Percentiles rank a stretch among this genome's conserved stretches.
phyloP scores from a whole-genome alignment of 1,140 invertebrate species.

The Brachionus rubens region DNA sequence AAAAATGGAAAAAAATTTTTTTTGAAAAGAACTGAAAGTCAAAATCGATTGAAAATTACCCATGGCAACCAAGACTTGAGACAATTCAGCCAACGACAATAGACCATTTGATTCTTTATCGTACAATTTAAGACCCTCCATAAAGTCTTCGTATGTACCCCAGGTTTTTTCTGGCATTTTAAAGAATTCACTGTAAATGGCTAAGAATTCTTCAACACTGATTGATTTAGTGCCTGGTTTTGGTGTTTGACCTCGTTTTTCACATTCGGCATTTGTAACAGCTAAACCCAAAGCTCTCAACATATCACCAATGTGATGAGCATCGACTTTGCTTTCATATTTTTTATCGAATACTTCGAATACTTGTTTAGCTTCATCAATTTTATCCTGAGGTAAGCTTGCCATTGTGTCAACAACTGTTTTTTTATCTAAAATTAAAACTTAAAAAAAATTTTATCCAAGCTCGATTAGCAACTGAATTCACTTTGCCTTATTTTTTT shows the following conservation, averaged over 20 bases:
- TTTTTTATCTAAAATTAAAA: neutral
- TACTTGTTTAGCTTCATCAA: constrained; percentile 46
- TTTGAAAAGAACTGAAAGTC: no score
- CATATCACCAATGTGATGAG: constrained; percentile 46
- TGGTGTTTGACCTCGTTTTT: constrained; percentile 27
- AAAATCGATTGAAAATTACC: constrained; percentile 37
- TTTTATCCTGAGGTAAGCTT: constrained; percentile 37
- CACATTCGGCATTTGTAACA: neutral
- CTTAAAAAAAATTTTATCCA: neutral
- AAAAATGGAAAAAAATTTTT: no score
- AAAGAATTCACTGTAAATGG: constrained; percentile 37
- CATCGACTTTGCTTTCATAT: constrained; percentile 47
- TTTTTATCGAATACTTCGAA: constrained; percentile 48
- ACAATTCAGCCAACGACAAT: constrained; percentile 43
- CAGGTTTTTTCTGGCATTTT: constrained; percentile 32
- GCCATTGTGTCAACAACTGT: constrained; percentile 15
- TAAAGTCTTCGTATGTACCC: constrained; percentile 43
- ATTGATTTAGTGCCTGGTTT: constrained; percentile 21
- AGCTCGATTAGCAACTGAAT: no score
- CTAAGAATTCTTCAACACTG: constrained; percentile 29
- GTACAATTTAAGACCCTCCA: constrained; percentile 47
- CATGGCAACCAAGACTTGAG: constrained; percentile 44
- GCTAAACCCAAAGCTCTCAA: constrained; percentile 2
- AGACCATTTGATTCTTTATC: constrained; percentile 47
- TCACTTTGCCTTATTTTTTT: no score